Evolutionary conservation across 1,140 invertebrate genomes (phyloP), one percentile per base, ranked within the genome.

Genomic region (Coenobita brevimanus): DNA sequence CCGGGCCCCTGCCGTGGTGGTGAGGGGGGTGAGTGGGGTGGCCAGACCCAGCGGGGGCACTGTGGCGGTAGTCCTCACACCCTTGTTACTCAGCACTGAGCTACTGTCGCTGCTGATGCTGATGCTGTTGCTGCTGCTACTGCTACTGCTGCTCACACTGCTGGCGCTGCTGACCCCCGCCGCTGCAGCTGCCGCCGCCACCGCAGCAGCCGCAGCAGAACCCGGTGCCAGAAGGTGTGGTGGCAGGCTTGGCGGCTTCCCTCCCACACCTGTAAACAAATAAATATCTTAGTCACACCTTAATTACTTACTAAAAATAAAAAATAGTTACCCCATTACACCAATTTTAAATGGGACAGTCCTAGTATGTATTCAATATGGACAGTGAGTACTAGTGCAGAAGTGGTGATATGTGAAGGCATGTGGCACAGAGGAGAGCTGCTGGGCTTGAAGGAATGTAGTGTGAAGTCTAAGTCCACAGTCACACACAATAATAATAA

Each of bases 21-120:
- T 89, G 54, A 89, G 87, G 27, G 87, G 87, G 6, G 71, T 30
- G 2, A 83, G 80, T 30, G 80, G 43, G 4, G 87, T 82, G 73
- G 27, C 54, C 41, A 89, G 80, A 17, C 87, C 87, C 36, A 89
- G 57, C 36, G 87, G 87, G 15, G 80, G 87, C 33, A 89, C 87
- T n/a, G 87, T 89, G 30, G 87, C 79, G 1, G 87, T 82, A 24
- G 87, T 89, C 54, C 87, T 75, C 69, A 82, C 87, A 1, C 80
- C 87, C 36, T 89, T 89, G 46, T 62, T 82, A 38, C 67, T 83
- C 38, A 89, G 41, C 38, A 62, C 50, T n/a, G 43, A 71, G 13
- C 79, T 46, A 10, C 62, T 80, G 41, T 50, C 69, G 67, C 71
- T 89, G 21, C 41, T 82, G 24, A 71, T n/a, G n/a, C n/a, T 89